phyloP scores from a whole-genome alignment of 2,113 vertebrate genomes.

The Grammomys dolichurus region DNA sequence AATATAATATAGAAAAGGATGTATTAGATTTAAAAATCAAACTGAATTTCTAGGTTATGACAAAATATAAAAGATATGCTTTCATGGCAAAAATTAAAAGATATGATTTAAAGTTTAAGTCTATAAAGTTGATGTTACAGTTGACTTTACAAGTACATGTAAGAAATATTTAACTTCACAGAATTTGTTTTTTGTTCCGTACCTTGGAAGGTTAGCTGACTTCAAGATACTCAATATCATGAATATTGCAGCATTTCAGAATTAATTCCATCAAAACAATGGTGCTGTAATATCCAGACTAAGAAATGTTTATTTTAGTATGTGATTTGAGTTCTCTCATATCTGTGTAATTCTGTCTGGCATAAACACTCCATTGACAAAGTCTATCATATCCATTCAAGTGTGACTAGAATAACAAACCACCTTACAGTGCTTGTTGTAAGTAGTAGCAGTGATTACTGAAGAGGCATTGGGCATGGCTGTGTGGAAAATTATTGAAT shows the following conservation, averaged over 20 bases:
- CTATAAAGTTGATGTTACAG: slow-evolving; percentile 18
- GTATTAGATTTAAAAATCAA: background rate
- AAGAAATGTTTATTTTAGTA: background rate
- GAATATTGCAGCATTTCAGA: background rate
- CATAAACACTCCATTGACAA: background rate
- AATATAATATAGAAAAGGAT: background rate
- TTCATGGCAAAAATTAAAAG: background rate
- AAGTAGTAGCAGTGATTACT: background rate
- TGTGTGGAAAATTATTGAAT: background rate
- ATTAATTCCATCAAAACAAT: background rate
- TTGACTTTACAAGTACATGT: background rate
- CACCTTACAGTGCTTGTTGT: background rate
- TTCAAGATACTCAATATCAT: background rate
- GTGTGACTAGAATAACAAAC: background rate
- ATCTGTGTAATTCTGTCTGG: background rate
- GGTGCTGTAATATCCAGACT: background rate
- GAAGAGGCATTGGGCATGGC: background rate
- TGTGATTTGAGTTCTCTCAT: background rate
- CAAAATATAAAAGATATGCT: background rate
- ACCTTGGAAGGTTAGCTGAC: background rate
- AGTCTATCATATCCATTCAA: background rate
- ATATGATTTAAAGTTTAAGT: background rate
- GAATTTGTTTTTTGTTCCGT: background rate
- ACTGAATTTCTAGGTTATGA: background rate
- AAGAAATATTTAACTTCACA: background rate